Evolutionary conservation across 2,797 vertebrate species (phyloP).

Genomic region (Hephaestus fuliginosus): DNA sequence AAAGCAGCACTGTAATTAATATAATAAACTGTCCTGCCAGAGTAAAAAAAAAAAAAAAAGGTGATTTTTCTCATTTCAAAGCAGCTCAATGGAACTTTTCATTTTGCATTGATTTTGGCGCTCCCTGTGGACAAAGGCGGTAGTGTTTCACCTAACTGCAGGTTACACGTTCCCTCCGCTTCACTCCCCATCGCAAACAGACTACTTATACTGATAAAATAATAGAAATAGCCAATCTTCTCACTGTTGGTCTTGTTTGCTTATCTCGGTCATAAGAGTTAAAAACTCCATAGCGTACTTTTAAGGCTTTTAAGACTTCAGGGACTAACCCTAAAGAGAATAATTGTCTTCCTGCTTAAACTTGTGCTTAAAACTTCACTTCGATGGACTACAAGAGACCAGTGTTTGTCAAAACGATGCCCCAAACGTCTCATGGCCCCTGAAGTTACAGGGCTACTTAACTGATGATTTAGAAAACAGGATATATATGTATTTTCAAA

Average conservation of each 20-base stretch:
- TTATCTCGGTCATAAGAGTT: too few relatives aligned
- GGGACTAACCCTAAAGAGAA: not conserved
- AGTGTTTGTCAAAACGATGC: not conserved
- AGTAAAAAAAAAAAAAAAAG: not conserved
- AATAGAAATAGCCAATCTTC: too few relatives aligned
- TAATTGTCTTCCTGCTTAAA: conserved; percentile 22
- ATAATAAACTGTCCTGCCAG: not conserved
- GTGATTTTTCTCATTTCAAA: conserved; percentile 3
- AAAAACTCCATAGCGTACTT: too few relatives aligned
- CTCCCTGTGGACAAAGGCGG: too few relatives aligned
- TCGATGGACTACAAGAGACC: not conserved
- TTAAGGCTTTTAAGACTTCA: too few relatives aligned
- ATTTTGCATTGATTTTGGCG: too few relatives aligned
- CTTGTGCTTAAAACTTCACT: not conserved
- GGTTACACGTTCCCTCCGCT: too few relatives aligned
- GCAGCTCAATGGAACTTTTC: too few relatives aligned
- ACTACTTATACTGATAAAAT: too few relatives aligned
- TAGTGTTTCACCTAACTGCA: too few relatives aligned
- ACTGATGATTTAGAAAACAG: not conserved
- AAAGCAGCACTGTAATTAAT: not conserved
- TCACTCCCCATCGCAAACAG: too few relatives aligned
- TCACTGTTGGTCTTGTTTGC: too few relatives aligned
- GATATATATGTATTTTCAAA: not conserved
- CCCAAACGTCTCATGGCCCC: not conserved
- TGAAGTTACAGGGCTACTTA: not conserved